Conservation (phyloP, 2,888 invertebrate genomes). For the Empis livida region DNA sequence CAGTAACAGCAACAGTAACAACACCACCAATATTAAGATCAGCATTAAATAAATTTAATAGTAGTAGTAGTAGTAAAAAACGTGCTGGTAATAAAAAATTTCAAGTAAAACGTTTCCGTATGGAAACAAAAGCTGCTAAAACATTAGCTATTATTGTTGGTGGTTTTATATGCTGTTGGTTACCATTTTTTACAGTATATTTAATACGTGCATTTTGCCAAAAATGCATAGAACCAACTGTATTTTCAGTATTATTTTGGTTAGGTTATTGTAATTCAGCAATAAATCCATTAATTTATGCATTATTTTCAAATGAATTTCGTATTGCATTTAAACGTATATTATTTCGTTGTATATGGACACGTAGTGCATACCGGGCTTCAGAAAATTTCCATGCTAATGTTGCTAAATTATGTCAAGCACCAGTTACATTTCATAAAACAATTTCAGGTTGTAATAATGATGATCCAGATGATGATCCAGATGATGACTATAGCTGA, state of each 20-base stretch:
- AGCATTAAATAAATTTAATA: not conserved
- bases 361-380: slow-evolving; percentile 33
- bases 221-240: slow-evolving; percentile 67
- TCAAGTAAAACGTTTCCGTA: slow-evolving; percentile 78
- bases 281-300: slow-evolving; percentile 89
- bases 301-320: slow-evolving; percentile 88
- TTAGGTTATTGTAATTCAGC: slow-evolving; percentile 95
- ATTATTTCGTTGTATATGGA: slow-evolving; percentile 72
- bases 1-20: slow-evolving; percentile 3
- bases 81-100: slow-evolving; percentile 80
- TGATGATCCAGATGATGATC: slow-evolving; percentile 29
- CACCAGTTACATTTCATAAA: slow-evolving; percentile 34
- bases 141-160: slow-evolving; percentile 95
- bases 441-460: slow-evolving; percentile 34
- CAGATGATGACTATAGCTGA: slow-evolving; percentile 7
- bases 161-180: slow-evolving; percentile 93
- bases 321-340: slow-evolving; percentile 89
- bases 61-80: slow-evolving; percentile 37
- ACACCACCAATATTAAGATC: slow-evolving; percentile 11
- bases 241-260: slow-evolving; percentile 92
- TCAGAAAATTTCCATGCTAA: slow-evolving; percentile 36
- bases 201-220: slow-evolving; percentile 79
- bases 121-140: slow-evolving; percentile 95
- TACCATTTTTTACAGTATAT: slow-evolving; percentile 94
- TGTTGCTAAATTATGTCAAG: slow-evolving; percentile 31